Evolutionary conservation across 2,888 invertebrate species (phyloP), one percentile per base, ranked within the genome.

Genomic region (Campopleginae sp.): DNA sequence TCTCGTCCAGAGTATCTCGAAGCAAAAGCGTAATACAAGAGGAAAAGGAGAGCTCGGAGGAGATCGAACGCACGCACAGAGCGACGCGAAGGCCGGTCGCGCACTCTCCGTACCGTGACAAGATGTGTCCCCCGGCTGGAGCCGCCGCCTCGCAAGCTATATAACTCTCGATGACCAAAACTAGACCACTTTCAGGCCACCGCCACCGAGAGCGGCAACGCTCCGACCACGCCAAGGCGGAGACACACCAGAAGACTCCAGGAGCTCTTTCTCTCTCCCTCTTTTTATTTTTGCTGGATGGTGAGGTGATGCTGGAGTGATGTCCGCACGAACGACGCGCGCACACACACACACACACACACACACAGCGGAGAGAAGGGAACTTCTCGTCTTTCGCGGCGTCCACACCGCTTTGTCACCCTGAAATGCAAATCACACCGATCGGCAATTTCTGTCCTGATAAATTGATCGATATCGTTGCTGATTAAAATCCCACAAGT

Each of bases 311-410:
- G 74, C 80, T 76, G 80, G 82, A 51, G 79, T 54, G 72, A 80
- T 79, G 79, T 76, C 78, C 79, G 81, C 68, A 72, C 42, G 65
- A 77, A 85, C 77, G 66, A 74, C 79, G 77, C 72, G 10, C 38
- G 0, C n/a, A n/a, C n/a, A n/a, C 71, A 72, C 79, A 80, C n/a
- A n/a, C 72, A 74, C 79, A 80, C 72, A 38, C 38, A 0, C n/a
- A n/a, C n/a, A n/a, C 71, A 72, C 79, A 80, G 72, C 66, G 78
- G 88, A 90, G 89, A 90, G 89, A 90, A 89, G 88, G 88, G 90
- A 89, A 90, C 87, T 63, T 44, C 83, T 82, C 85, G 81, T 86
- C 87, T 86, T 84, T 82, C 82, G 86, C 80, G 86, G 85, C 89
- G 88, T 89, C 87, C 89, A 87, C 88, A 88, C 85, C 83, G 88